Conservation (phyloP, 2,113 vertebrate species). For the Lophotis ruficrista region DNA sequence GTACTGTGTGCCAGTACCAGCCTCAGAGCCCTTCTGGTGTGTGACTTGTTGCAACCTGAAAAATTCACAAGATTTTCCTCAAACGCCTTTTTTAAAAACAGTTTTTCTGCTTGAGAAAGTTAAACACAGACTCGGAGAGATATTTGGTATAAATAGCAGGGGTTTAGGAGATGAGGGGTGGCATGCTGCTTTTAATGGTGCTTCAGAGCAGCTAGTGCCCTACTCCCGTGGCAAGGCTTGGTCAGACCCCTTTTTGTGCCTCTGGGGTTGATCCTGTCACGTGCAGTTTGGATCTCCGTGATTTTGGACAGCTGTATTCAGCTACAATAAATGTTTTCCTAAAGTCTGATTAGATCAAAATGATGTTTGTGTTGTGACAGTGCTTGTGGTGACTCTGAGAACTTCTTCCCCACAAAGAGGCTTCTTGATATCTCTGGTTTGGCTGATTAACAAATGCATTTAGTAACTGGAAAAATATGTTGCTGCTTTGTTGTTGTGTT, state of each 20-base stretch:
- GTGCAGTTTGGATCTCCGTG: neutral
- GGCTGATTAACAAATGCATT: slow-evolving; percentile 29
- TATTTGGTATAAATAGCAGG: neutral
- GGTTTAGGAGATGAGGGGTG: neutral
- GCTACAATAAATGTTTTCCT: slow-evolving; percentile 17
- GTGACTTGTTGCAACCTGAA: slow-evolving; percentile 56
- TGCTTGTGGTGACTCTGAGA: neutral
- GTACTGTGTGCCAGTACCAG: slow-evolving; percentile 14
- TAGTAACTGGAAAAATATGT: slow-evolving; percentile 43
- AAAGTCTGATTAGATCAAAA: slow-evolving; percentile 32
- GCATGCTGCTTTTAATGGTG: neutral
- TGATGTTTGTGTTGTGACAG: slow-evolving; percentile 17
- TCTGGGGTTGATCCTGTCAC: neutral
- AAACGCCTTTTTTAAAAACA: slow-evolving; percentile 23
- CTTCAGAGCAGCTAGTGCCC: neutral
- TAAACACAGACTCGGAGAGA: neutral
- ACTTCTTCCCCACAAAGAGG: slow-evolving; percentile 14
- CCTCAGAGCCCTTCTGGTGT: slow-evolving; percentile 29
- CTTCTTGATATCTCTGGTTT: slow-evolving; percentile 2
- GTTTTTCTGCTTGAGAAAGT: slow-evolving; percentile 14
- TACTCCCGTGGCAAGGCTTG: neutral
- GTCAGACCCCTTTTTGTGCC: neutral
- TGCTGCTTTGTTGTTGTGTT: slow-evolving; percentile 47
- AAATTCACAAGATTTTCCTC: slow-evolving; percentile 36
- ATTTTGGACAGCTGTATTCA: slow-evolving; percentile 17